Base-by-base conservation (phyloP, 53 echinoderm and acorn worm genomes). In the Luidia sarsii region DNA sequence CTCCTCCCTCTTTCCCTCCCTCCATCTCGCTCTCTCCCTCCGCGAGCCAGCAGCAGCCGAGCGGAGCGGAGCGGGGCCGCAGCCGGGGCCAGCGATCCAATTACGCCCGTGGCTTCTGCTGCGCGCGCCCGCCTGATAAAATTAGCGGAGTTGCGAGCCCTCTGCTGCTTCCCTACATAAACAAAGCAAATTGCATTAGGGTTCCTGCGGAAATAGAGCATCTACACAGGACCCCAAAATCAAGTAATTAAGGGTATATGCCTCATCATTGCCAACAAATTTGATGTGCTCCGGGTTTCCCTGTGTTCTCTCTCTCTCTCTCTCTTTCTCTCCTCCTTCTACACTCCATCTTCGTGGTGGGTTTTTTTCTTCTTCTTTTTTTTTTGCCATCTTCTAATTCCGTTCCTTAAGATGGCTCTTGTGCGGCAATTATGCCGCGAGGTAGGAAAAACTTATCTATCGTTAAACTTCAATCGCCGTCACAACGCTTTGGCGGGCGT, bases 241-340 rank as follows among this genome's bases (percentile, higher is more conserved):
- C 77, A 77, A 77, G 77, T 77, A 77, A 77, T 77, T 77, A 77
- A 77, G 77, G 77, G 77, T 60, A 77, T 77, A 77, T 77, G 59
- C 48, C 77, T 60, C 77, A 60, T 77, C 77, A 77, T 77, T 77
- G 60, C 48, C 60, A 29, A 48, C 77, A 77, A 77, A 77, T 77
- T 61, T 77, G 77, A 77, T 77, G 77, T 77, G 77, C 61, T 60
- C 60, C 37, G 61, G 45, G 34, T 77, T 77, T 57, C 33, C 32
- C 25, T 16, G 8, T 67, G 18, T 8, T 65, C 18, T 15, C 5
- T 39, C 25, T 67, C 28, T 67, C 11, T 41, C 11, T 41, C 11
- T 11, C 11, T 41, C 6, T 6, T 41, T 41, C 6, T 41, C 41
- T 41, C 11, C 41, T 41, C 6, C 6, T 41, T 67, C 10, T n/a